Conservation (phyloP, 2,888 invertebrate genomes). For the Sarcophaga subvicina region DNA sequence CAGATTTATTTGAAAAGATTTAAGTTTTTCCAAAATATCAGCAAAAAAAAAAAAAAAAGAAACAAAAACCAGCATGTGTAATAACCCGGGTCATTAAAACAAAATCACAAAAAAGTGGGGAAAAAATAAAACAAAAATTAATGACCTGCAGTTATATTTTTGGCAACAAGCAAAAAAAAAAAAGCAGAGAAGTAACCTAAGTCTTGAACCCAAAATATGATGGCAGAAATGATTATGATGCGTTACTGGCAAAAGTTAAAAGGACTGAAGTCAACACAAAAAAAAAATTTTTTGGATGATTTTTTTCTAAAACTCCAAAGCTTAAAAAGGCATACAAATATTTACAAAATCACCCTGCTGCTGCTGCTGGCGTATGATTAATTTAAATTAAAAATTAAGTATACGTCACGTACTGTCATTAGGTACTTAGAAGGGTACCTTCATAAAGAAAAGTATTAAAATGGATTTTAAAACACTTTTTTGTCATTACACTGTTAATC, state of each 20-base stretch:
- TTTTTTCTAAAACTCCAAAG: neutral
- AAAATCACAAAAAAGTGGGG: neutral
- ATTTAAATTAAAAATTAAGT: neutral
- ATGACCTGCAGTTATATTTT: neutral
- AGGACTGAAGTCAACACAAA: no score
- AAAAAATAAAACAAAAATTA: neutral
- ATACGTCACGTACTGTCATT: no score
- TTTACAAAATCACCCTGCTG: neutral
- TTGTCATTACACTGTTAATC: no score
- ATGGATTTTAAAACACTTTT: no score
- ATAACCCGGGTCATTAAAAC: neutral
- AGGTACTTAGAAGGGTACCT: no score
- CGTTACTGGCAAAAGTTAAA: no score
- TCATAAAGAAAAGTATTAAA: no score
- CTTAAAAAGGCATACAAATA: neutral
- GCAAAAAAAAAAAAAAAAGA: no score
- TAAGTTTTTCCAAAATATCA: neutral
- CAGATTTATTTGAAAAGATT: neutral
- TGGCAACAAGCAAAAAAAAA: neutral
- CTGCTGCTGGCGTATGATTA: slow-evolving; percentile 1
- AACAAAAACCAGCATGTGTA: no score
- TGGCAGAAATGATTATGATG: no score
- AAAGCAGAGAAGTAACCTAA: neutral
- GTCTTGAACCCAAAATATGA: neutral
- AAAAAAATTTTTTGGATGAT: no score